Conservation (phyloP, 92 coral and sea anemone genomes). For the Nematostella vectensis region DNA sequence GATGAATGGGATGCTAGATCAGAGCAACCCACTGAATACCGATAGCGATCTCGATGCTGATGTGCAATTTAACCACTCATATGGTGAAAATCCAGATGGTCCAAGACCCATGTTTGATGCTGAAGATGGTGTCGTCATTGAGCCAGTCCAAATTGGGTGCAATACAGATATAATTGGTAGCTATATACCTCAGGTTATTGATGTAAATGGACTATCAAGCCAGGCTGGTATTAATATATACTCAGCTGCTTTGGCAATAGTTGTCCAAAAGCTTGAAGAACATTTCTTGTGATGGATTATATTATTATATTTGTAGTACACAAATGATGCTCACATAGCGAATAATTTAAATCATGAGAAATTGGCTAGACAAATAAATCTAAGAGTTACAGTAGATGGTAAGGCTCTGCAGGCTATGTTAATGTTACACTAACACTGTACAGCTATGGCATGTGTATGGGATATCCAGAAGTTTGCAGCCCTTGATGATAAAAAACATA, state of each 20-base stretch:
- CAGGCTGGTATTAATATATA: slow-evolving; percentile 68
- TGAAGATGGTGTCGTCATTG: slow-evolving; percentile 34
- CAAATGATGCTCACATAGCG: no score
- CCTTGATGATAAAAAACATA: no score
- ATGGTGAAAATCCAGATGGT: slow-evolving; percentile 50
- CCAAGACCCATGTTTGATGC: slow-evolving; percentile 42
- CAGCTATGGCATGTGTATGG: no score
- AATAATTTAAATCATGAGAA: no score
- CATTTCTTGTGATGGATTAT: no score
- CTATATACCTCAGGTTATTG: slow-evolving; percentile 25
- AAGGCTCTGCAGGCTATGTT: slow-evolving; percentile 59
- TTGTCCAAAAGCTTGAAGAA: no score
- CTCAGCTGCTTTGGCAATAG: no score
- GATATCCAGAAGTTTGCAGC: no score
- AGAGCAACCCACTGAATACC: slow-evolving; percentile 24
- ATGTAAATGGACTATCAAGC: slow-evolving; percentile 36
- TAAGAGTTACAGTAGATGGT: no score
- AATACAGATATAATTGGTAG: slow-evolving; percentile 15
- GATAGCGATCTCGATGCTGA: slow-evolving; percentile 8
- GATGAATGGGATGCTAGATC: slow-evolving; percentile 36
- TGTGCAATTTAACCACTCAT: slow-evolving; percentile 20
- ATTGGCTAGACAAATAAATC: no score
- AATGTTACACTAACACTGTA: no score
- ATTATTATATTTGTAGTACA: no score
- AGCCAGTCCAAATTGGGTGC: slow-evolving; percentile 25